phyloP scores from a whole-genome alignment of 2,888 invertebrate species.

The Noctuana brunneofusca region DNA sequence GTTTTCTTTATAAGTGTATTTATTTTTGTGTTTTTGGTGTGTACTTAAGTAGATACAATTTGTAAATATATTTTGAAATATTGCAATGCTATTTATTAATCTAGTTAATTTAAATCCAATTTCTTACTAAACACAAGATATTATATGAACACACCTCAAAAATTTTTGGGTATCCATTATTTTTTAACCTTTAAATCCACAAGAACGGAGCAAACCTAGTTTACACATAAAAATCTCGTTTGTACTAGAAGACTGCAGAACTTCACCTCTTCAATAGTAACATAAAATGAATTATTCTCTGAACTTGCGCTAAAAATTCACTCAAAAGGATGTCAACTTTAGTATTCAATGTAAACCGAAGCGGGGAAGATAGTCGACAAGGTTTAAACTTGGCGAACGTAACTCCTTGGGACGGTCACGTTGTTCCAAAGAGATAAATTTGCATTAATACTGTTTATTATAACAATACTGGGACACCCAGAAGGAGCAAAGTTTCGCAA shows the following conservation, averaged over 20 bases:
- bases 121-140: no score
- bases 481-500: conserved; percentile 14
- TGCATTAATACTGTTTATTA: conserved; percentile 60
- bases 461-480: conserved; percentile 50
- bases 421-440: conserved; percentile 47
- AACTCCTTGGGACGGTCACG: no score
- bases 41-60: no score
- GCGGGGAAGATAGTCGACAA: conserved; percentile 20
- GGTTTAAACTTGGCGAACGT: conserved; percentile 20
- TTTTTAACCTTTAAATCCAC: no score
- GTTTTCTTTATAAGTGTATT: no score
- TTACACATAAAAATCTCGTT: not conserved
- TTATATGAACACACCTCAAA: no score
- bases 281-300: conserved; percentile 4
- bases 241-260: not conserved
- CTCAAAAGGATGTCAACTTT: conserved; percentile 4
- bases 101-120: no score
- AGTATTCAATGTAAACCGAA: conserved; percentile 27
- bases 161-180: no score
- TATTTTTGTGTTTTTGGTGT: no score
- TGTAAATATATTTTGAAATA: no score
- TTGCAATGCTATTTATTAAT: no score
- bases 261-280: not conserved
- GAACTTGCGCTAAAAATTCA: not conserved
- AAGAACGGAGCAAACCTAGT: not conserved